These are phyloP conservation scores for Cyprinodon variegatus DNA, from an alignment of 2,113 vertebrate species.

Conservation along the genomic window DNA sequence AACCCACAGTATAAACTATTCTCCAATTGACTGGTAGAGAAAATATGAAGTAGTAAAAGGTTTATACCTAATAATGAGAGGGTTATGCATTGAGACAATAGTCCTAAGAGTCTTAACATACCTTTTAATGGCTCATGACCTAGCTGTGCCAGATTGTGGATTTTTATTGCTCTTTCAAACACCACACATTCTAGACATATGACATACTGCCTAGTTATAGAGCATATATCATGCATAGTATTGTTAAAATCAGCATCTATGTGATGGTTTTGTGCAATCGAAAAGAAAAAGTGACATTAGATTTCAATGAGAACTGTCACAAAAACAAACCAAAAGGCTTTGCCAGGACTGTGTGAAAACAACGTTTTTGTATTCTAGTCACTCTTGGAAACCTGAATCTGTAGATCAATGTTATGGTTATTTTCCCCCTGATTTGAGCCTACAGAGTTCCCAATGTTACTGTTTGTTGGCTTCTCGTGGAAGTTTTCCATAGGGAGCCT, in stretches of 20 bases:
- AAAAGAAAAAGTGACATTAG: conserved; percentile 37
- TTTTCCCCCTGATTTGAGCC: conserved; percentile 21
- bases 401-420: conserved; percentile 25
- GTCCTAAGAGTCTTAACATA: conserved; percentile 44
- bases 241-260: conserved; percentile 8
- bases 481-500: conserved; percentile 48
- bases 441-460: conserved; percentile 3
- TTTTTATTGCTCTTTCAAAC: conserved; percentile 36
- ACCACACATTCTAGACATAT: background rate
- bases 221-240: conserved; percentile 6
- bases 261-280: conserved; percentile 6
- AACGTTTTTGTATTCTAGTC: conserved; percentile 17
- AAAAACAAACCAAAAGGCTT: conserved; percentile 49
- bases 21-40: too few species aligned
- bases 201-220: background rate
- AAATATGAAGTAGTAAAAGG: conserved; percentile 44
- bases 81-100: conserved; percentile 73
- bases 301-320: conserved; percentile 57
- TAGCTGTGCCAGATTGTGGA: conserved; percentile 35
- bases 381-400: conserved; percentile 33
- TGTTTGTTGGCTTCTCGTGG: conserved; percentile 28
- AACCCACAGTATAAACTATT: too few species aligned
- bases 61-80: conserved; percentile 43
- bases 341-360: conserved; percentile 35
- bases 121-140: conserved; percentile 59